Percentiles rank a stretch among this genome's conserved stretches.
Evolutionary conservation across 2,113 vertebrate genomes (phyloP).

Genomic region (Carassius gibelio): DNA sequence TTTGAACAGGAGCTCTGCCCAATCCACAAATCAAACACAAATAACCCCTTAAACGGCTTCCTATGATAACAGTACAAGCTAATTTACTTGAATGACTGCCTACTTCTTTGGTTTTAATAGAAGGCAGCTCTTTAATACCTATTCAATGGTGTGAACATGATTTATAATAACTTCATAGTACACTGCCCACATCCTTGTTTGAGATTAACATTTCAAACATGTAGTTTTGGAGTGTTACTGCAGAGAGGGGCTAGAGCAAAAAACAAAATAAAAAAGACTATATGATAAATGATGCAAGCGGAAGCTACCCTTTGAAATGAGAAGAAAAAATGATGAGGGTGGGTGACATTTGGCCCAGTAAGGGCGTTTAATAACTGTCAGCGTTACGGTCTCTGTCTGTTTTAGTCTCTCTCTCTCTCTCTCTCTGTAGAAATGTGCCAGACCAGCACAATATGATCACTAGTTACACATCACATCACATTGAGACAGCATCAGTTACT

Average conservation of each 20-base stretch:
- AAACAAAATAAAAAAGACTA: not conserved
- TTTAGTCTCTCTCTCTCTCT: not conserved
- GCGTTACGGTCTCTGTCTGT: not conserved
- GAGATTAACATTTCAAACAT: not conserved
- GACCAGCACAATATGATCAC: slow-evolving; percentile 24
- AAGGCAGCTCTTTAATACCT: not conserved
- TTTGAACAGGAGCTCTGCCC: not conserved
- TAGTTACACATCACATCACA: slow-evolving; percentile 29
- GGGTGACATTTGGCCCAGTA: slow-evolving; percentile 6
- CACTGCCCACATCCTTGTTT: not conserved
- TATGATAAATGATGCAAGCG: slow-evolving; percentile 13
- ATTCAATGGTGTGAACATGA: not conserved
- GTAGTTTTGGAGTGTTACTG: not conserved
- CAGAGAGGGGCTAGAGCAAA: not conserved
- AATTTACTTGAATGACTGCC: slow-evolving; percentile 1
- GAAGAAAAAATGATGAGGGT: not conserved
- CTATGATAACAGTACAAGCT: not conserved
- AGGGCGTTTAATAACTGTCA: not conserved
- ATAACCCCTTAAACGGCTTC: not conserved
- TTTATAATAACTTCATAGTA: slow-evolving; percentile 16
- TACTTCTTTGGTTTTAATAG: not conserved
- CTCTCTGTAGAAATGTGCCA: not conserved
- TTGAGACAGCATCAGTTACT: not conserved
- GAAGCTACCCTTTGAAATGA: not conserved
- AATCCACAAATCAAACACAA: not conserved